These are phyloP conservation scores for Taeniopygia guttata DNA, from an alignment of 2,797 vertebrate species.

Conservation along the genomic window DNA sequence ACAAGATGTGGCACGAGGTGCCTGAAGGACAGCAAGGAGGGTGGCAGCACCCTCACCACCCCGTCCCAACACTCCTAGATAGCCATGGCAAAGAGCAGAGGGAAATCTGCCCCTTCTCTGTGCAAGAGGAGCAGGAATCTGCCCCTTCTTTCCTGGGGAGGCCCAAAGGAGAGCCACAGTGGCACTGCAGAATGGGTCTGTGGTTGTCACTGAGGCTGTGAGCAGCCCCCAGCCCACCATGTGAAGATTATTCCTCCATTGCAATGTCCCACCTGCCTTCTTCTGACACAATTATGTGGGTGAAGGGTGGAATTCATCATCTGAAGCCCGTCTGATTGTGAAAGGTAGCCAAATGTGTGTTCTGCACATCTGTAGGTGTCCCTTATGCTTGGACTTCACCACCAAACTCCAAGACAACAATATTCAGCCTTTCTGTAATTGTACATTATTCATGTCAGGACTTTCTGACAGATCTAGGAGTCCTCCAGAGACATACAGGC, in stretches of 20 bases:
- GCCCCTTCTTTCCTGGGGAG: no score
- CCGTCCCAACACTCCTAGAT: background rate
- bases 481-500: rapidly evolving
- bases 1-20: background rate
- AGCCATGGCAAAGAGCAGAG: background rate
- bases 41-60: background rate
- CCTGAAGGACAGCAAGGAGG: no score
- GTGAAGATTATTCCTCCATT: background rate
- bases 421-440: background rate
- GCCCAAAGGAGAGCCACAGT: no score
- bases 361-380: background rate
- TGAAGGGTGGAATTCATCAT: background rate
- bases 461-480: background rate
- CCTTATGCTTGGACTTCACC: background rate
- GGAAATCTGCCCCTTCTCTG: background rate
- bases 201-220: background rate
- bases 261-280: background rate
- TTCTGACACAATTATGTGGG: rapidly evolving
- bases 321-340: background rate
- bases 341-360: rapidly evolving
- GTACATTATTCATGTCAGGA: background rate
- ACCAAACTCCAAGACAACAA: background rate
- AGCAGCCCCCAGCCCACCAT: background rate
- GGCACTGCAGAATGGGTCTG: background rate
- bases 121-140: background rate